These are phyloP conservation scores for Marcusenius ussheri DNA, from an alignment of 2,113 vertebrate genomes.

Conservation along the genomic window DNA sequence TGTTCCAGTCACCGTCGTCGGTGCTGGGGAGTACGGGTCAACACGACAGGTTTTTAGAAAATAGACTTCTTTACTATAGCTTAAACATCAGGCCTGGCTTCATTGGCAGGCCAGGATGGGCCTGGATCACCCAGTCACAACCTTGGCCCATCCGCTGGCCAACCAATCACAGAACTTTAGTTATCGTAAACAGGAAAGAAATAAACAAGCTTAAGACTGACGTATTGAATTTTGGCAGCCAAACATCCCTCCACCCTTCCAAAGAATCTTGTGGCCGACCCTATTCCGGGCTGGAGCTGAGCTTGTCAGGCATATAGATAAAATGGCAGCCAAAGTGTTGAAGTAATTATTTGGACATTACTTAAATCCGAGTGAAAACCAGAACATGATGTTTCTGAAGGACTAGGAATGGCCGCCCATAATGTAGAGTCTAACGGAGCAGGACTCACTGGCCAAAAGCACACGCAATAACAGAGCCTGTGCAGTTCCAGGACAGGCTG, in stretches of 20 bases:
- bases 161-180: not conserved
- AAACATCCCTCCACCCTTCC: not conserved
- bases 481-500: constrained; percentile 77
- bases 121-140: not conserved
- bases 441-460: constrained; percentile 79
- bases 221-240: not conserved
- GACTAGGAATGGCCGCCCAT: not conserved
- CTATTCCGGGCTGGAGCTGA: not conserved
- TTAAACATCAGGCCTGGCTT: not conserved
- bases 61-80: not conserved
- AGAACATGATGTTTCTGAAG: not conserved
- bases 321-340: not conserved
- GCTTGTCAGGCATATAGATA: not conserved
- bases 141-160: not conserved
- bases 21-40: constrained; percentile 51
- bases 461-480: constrained; percentile 77
- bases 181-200: not conserved
- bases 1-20: constrained; percentile 79
- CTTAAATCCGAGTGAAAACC: not conserved
- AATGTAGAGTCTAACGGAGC: not conserved
- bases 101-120: not conserved
- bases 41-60: not conserved
- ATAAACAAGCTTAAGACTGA: not conserved
- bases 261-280: not conserved
- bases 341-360: not conserved